Evolutionary conservation across 2,888 invertebrate genomes (phyloP).

Genomic region (Clusia tigrina): DNA sequence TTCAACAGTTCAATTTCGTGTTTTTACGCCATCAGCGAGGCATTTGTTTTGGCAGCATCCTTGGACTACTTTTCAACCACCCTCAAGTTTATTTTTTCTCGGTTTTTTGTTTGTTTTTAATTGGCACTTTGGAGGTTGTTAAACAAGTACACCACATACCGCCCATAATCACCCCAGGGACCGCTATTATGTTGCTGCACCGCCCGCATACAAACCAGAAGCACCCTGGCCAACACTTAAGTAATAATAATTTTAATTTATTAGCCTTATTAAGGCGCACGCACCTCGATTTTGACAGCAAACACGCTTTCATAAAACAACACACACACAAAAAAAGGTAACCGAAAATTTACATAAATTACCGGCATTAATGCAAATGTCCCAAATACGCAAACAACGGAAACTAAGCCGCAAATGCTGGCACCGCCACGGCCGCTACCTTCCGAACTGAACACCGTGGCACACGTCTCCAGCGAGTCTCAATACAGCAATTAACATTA

Average conservation of each 20-base stretch:
- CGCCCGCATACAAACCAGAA: background rate
- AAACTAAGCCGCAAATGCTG: conserved; percentile 20
- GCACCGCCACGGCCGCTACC: background rate
- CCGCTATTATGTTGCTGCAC: background rate
- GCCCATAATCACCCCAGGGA: background rate
- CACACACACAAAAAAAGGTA: background rate
- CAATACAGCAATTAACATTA: conserved; percentile 30
- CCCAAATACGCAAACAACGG: conserved; percentile 30
- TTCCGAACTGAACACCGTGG: background rate
- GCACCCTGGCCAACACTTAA: background rate
- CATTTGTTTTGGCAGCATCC: too few relatives aligned
- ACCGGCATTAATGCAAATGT: conserved; percentile 51
- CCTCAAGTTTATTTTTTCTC: background rate
- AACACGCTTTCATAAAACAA: conserved; percentile 48
- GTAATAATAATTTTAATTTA: conserved; percentile 7
- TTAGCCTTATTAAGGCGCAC: conserved; percentile 2
- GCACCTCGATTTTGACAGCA: conserved; percentile 44
- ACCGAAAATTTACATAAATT: conserved; percentile 53
- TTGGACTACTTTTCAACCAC: background rate
- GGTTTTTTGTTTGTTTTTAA: background rate
- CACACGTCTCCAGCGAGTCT: conserved; percentile 7
- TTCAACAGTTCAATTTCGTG: too few relatives aligned
- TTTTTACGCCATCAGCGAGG: too few relatives aligned
- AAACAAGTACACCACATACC: background rate
- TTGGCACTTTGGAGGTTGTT: background rate